phyloP scores from a whole-genome alignment of 2,113 vertebrate genomes.

The Cynocephalus volans region DNA sequence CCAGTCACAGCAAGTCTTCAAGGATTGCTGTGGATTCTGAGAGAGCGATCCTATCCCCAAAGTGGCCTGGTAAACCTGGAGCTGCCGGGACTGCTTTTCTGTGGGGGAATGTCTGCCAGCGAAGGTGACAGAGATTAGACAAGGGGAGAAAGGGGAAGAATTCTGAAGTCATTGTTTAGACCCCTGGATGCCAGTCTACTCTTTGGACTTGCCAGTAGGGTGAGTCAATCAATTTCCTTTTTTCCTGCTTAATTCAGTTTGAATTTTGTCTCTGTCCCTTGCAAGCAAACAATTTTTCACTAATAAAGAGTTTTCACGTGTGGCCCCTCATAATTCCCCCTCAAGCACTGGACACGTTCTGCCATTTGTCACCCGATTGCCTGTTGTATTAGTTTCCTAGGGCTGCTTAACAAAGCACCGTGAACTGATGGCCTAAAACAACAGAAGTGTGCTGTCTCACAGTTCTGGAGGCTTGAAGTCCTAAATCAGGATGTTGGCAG shows the following conservation, averaged over 20 bases:
- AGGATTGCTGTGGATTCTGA: background rate
- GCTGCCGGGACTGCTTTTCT: background rate
- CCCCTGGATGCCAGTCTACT: background rate
- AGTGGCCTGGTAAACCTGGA: background rate
- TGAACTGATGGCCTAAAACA: background rate
- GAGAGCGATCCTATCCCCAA: background rate
- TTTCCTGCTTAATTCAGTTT: background rate
- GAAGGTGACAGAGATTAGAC: background rate
- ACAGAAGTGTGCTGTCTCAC: background rate
- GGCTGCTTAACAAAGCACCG: background rate
- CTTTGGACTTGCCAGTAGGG: background rate
- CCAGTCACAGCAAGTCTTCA: background rate
- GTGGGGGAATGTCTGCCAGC: rapidly evolving
- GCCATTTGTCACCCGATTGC: background rate
- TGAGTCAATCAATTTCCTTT: background rate
- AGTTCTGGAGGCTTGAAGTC: background rate
- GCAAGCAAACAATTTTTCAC: background rate
- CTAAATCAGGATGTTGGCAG: too few species aligned
- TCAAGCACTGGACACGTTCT: background rate
- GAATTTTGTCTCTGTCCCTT: background rate
- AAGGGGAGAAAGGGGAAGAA: background rate
- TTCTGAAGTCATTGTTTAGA: background rate
- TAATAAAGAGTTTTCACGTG: background rate
- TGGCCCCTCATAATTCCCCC: background rate
- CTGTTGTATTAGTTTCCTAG: background rate